Conservation (phyloP, 35 echinoderm and acorn worm species). For the Ophiothrix spiculata region DNA sequence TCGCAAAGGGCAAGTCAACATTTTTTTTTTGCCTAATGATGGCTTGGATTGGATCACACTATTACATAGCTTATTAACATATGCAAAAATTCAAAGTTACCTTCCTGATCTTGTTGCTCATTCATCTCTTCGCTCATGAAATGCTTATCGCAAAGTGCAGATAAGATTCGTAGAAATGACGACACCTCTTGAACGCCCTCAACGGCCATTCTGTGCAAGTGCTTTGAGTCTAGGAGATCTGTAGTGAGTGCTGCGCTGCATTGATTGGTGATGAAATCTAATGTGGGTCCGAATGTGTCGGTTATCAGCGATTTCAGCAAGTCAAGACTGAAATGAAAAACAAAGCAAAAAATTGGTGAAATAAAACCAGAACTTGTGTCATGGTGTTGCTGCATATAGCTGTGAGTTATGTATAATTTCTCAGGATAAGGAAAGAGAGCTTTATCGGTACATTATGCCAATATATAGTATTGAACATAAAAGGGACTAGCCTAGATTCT, state of each 20-base stretch:
- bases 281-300: slow-evolving; percentile 62
- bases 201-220: not conserved
- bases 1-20: too few relatives aligned
- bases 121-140: slow-evolving; percentile 46
- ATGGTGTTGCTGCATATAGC: not conserved
- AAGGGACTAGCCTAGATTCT: too few relatives aligned
- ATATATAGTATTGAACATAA: not conserved
- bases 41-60: too few relatives aligned
- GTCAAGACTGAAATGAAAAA: slow-evolving; percentile 55
- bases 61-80: too few relatives aligned
- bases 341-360: not conserved
- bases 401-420: not conserved
- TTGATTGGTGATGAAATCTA: slow-evolving; percentile 64
- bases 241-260: slow-evolving; percentile 52
- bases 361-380: not conserved
- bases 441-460: not conserved
- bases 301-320: slow-evolving; percentile 63
- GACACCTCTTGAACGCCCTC: slow-evolving; percentile 65
- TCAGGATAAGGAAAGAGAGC: not conserved
- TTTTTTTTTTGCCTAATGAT: too few relatives aligned
- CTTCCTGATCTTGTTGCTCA: not conserved
- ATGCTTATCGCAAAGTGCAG: slow-evolving; percentile 66
- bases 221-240: slow-evolving; percentile 12
- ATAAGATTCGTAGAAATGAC: slow-evolving; percentile 74
- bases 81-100: too few relatives aligned